A percentile compares a stretch with the other conserved stretches of the same genome.
Evolutionary conservation across 2,113 vertebrate genomes (phyloP).

Genomic region (Tachysurus vachellii): DNA sequence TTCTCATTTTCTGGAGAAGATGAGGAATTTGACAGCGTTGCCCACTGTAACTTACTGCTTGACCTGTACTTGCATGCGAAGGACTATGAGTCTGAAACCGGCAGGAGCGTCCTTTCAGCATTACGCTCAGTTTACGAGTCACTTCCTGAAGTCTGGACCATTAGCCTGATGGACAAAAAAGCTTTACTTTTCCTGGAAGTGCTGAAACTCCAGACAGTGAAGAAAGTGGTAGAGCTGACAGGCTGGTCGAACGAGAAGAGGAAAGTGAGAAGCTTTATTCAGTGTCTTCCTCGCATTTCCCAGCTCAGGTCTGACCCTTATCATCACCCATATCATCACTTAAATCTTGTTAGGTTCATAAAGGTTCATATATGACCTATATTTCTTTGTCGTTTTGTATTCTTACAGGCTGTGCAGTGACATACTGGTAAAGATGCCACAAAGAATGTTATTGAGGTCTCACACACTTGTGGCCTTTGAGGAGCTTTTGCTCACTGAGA

Average conservation of each 20-base stretch:
- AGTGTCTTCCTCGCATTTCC: slow-evolving; percentile 40
- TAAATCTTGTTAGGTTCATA: background rate
- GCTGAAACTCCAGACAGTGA: slow-evolving; percentile 44
- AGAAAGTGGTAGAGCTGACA: slow-evolving; percentile 43
- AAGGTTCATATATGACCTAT: background rate
- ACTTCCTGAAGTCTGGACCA: slow-evolving; percentile 34
- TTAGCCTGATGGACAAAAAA: slow-evolving; percentile 42
- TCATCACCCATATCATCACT: background rate
- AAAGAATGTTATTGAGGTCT: background rate
- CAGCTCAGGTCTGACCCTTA: slow-evolving; percentile 34
- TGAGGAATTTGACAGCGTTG: background rate
- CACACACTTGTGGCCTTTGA: slow-evolving; percentile 10
- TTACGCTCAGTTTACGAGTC: slow-evolving; percentile 26
- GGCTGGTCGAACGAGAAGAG: slow-evolving; percentile 48
- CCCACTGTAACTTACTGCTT: slow-evolving; percentile 31
- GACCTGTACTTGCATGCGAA: slow-evolving; percentile 43
- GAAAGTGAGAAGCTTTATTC: slow-evolving; percentile 37
- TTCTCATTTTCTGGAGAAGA: slow-evolving; percentile 2
- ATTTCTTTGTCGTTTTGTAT: background rate
- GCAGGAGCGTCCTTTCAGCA: slow-evolving; percentile 33
- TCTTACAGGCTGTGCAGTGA: slow-evolving; percentile 47
- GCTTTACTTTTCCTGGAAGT: slow-evolving; percentile 37
- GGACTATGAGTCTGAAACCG: slow-evolving; percentile 38
- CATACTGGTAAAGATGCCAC: slow-evolving; percentile 26
- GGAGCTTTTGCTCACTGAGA: slow-evolving; percentile 41